phyloP scores from a whole-genome alignment of 2,113 vertebrate genomes.

The Oryzias javanicus region DNA sequence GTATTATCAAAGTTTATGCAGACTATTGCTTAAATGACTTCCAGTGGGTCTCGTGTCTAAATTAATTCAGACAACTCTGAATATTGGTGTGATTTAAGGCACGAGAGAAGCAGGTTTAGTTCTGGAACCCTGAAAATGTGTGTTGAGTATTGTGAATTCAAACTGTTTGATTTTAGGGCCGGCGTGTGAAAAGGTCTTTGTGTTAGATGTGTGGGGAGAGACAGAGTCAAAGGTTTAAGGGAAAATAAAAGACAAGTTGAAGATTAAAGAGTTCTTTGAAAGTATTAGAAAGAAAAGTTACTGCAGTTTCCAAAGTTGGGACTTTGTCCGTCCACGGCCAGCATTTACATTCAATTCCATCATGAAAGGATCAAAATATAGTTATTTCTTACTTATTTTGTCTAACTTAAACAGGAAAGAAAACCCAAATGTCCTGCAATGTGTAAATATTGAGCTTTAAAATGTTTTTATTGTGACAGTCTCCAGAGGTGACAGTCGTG shows the following conservation, averaged over 20 bases:
- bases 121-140: slow-evolving; percentile 13
- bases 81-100: slow-evolving; percentile 5
- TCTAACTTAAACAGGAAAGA: too few species aligned
- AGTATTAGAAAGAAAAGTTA: neutral
- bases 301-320: neutral
- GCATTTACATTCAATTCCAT: neutral
- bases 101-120: slow-evolving; percentile 1
- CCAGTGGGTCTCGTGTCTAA: slow-evolving; percentile 1
- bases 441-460: too few species aligned
- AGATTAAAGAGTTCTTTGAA: slow-evolving; percentile 1
- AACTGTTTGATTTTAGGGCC: slow-evolving; percentile 32
- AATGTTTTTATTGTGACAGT: too few species aligned
- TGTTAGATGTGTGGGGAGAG: slow-evolving; percentile 41
- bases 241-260: slow-evolving; percentile 5
- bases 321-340: neutral
- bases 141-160: neutral
- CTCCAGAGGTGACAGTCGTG: too few species aligned
- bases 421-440: too few species aligned
- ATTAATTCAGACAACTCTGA: slow-evolving; percentile 1
- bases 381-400: too few species aligned
- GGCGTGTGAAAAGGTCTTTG: slow-evolving; percentile 65
- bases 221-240: slow-evolving; percentile 50
- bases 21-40: neutral
- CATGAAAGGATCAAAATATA: neutral
- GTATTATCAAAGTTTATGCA: slow-evolving; percentile 12